These are phyloP conservation scores for Anagyrus pseudococci DNA, from an alignment of 2,888 invertebrate species.

Conservation along the genomic window DNA sequence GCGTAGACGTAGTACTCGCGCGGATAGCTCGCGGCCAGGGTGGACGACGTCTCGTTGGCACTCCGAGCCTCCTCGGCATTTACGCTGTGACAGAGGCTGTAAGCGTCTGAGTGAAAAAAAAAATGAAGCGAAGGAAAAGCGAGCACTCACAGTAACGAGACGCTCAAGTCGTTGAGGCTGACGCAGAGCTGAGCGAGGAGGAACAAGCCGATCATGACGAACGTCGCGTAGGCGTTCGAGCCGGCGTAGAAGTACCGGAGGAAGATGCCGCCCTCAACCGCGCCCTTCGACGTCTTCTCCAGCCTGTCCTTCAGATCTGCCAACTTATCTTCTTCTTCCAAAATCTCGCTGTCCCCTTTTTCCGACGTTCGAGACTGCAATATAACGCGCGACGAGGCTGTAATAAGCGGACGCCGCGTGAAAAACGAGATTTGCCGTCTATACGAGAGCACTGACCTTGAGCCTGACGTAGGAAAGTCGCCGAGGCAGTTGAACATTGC, in stretches of 20 bases:
- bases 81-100: too few relatives aligned
- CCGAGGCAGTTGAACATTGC: background rate
- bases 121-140: background rate
- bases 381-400: too few relatives aligned
- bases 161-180: slow-evolving; percentile 73
- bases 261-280: slow-evolving; percentile 60
- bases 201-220: slow-evolving; percentile 62
- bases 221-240: slow-evolving; percentile 62
- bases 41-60: too few relatives aligned
- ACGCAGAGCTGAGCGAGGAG: slow-evolving; percentile 68
- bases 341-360: slow-evolving; percentile 45
- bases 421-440: background rate
- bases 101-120: background rate
- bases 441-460: slow-evolving; percentile 7
- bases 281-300: slow-evolving; percentile 61
- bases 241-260: slow-evolving; percentile 65
- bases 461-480: slow-evolving; percentile 13
- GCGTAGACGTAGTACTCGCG: too few relatives aligned
- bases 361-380: slow-evolving; percentile 53
- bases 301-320: slow-evolving; percentile 46
- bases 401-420: background rate
- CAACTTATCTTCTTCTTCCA: slow-evolving; percentile 42
- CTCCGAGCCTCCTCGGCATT: too few relatives aligned
- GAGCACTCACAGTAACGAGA: slow-evolving; percentile 60
- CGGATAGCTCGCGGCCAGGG: too few relatives aligned